phyloP scores from a whole-genome alignment of 2,888 invertebrate species.

The Hydriomena furcata region DNA sequence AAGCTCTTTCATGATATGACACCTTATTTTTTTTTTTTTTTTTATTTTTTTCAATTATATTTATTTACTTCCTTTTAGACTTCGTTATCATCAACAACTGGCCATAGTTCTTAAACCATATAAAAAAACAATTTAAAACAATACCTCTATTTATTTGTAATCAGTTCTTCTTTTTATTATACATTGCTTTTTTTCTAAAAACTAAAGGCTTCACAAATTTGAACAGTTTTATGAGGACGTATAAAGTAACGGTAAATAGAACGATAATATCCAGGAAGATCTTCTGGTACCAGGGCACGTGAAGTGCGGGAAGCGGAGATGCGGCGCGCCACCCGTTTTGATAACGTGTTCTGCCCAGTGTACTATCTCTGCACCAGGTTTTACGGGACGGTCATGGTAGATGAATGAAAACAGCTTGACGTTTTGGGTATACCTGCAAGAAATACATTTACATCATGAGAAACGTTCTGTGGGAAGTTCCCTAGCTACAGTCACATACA shows the following conservation, averaged over 20 bases:
- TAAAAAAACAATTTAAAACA: no score
- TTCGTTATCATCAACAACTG: no score
- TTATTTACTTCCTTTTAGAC: no score
- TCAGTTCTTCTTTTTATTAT: conserved; percentile 19
- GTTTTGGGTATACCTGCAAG: conserved; percentile 45
- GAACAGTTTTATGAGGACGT: conserved; percentile 9
- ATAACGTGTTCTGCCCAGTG: conserved; percentile 56
- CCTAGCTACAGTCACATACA: no score
- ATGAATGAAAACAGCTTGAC: conserved; percentile 46
- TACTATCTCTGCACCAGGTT: conserved; percentile 48
- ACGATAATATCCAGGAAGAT: conserved; percentile 46
- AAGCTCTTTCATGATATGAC: no score
- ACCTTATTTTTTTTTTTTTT: no score
- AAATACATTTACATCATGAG: no score
- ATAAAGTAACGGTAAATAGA: conserved; percentile 10
- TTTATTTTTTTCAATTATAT: no score
- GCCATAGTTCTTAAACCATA: no score
- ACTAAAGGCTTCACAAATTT: conserved; percentile 12
- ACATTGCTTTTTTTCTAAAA: conserved; percentile 14
- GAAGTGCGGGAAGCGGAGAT: conserved; percentile 53
- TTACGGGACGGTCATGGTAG: conserved; percentile 49
- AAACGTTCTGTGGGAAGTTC: no score
- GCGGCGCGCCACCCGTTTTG: conserved; percentile 47
- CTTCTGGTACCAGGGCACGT: conserved; percentile 53
- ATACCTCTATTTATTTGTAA: no score